phyloP scores from a whole-genome alignment of 2,888 invertebrate species.

The Ochropleura plecta region DNA sequence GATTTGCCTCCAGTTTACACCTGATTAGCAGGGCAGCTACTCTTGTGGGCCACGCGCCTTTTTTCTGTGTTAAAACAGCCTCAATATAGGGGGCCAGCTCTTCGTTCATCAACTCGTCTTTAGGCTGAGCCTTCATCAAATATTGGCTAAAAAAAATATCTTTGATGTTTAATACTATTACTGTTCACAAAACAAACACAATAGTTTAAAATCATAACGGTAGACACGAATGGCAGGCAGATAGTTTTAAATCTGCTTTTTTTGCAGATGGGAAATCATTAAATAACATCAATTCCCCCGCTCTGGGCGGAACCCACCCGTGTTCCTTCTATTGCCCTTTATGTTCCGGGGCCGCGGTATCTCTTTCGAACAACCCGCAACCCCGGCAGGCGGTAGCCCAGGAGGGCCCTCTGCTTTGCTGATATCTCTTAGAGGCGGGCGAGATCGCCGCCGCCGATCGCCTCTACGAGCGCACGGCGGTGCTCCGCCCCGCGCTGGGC shows the following conservation, averaged over 20 bases:
- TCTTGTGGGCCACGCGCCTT: slow-evolving; percentile 94
- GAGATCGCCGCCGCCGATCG: too few species aligned
- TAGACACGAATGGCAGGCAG: background rate
- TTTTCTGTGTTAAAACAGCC: slow-evolving; percentile 91
- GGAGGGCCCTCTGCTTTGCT: too few species aligned
- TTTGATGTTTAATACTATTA: background rate
- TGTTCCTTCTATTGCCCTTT: too few species aligned
- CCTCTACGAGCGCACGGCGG: too few species aligned
- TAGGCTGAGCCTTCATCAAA: slow-evolving; percentile 93
- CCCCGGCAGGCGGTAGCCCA: too few species aligned
- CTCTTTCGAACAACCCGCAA: too few species aligned
- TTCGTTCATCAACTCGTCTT: slow-evolving; percentile 95
- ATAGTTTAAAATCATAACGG: background rate
- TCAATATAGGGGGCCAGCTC: slow-evolving; percentile 95
- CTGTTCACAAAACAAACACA: background rate
- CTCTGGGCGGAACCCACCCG: too few species aligned
- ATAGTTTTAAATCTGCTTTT: background rate
- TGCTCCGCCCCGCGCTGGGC: too few species aligned
- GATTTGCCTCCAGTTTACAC: slow-evolving; percentile 94
- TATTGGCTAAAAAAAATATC: slow-evolving; percentile 90
- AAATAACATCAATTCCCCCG: too few species aligned
- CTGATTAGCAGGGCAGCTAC: slow-evolving; percentile 94
- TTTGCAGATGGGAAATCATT: too few species aligned
- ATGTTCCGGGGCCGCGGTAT: too few species aligned
- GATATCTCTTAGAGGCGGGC: too few species aligned